Base-by-base conservation (phyloP, 2,113 vertebrate genomes). In the Plotosus lineatus region DNA sequence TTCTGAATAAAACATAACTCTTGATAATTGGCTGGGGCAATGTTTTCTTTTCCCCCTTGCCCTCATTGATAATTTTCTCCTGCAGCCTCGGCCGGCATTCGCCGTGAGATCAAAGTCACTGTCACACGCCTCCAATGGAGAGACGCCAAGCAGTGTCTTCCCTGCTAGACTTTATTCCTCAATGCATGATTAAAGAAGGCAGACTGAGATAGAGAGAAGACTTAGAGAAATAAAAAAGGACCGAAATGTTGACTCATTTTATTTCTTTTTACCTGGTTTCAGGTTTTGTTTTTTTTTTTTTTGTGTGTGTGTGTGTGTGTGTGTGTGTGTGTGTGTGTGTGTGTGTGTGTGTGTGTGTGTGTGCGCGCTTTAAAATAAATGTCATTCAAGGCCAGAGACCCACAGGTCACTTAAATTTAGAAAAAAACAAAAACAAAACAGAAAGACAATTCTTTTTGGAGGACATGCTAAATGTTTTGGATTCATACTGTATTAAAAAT, bases 61-160 rank as follows among this genome's bases (percentile, higher is more conserved):
- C 85, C 90, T 91, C 89, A 90, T 91, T 93, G 92, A 93, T 92
- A 91, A 92, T 83, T 83, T 83, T 92, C 87, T 92, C 88, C 86
- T 80, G 86, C 85, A 92, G 90, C 83, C 88, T 86, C 88, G 60
- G 72, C 89, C 90, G 86, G 86, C 86, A 88, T 87, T 91, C 90
- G 86, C 86, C 61, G 77, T 60, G 61, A 92, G 91, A 93, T 93
- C 92, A 93, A 93, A 93, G 91, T 86, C 83, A 78, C 87, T 90
- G 91, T 93, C 92, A 91, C 89, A 88, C 84, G 82, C 84, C 89
- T 90, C 87, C 88, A 89, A 84, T 85, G 88, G 87, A 91, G 88
- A 88, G 87, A 61, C 69, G 86, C 85, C 87, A 86, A 83, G 89
- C 87, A 89, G 87, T 86, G 85, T 91, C 88, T 88, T 85, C 48